phyloP scores from a whole-genome alignment of 2,797 vertebrate genomes.

The Chloroceryle amazona region DNA sequence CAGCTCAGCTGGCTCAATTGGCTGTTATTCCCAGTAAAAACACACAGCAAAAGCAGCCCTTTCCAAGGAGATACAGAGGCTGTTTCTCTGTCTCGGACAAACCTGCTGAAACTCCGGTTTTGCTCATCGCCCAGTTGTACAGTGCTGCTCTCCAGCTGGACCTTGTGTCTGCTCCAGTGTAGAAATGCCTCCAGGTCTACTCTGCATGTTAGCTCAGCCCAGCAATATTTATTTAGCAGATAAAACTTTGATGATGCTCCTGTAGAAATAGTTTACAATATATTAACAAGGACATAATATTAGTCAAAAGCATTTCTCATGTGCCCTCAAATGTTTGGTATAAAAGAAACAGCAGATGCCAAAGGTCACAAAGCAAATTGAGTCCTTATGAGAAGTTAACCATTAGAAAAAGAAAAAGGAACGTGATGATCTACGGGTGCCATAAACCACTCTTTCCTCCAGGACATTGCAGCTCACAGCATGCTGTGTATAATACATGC shows the following conservation, averaged over 20 bases:
- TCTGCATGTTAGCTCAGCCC: background rate
- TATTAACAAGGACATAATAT: background rate
- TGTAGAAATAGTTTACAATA: slow-evolving; percentile 5
- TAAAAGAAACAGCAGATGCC: background rate
- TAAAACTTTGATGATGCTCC: background rate
- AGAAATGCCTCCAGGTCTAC: background rate
- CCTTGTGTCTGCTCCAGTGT: background rate
- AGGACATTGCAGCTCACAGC: background rate
- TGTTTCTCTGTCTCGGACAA: background rate
- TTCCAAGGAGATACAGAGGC: background rate
- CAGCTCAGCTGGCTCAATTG: background rate
- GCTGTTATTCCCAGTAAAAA: background rate
- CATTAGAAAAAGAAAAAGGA: background rate
- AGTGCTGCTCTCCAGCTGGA: background rate
- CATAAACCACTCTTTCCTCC: background rate
- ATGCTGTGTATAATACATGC: background rate
- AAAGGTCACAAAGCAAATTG: slow-evolving; percentile 15
- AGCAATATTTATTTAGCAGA: slow-evolving; percentile 33
- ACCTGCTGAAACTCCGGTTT: background rate
- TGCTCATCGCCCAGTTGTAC: background rate
- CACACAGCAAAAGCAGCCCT: background rate
- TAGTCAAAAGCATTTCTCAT: slow-evolving; percentile 23
- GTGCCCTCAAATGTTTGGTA: background rate
- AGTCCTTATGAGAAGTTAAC: background rate
- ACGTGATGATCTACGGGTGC: background rate